A percentile compares a stretch with the other conserved stretches of the same genome.
phyloP scores from a whole-genome alignment of 2,113 vertebrate species.

The Rousettus leschenaultii region DNA sequence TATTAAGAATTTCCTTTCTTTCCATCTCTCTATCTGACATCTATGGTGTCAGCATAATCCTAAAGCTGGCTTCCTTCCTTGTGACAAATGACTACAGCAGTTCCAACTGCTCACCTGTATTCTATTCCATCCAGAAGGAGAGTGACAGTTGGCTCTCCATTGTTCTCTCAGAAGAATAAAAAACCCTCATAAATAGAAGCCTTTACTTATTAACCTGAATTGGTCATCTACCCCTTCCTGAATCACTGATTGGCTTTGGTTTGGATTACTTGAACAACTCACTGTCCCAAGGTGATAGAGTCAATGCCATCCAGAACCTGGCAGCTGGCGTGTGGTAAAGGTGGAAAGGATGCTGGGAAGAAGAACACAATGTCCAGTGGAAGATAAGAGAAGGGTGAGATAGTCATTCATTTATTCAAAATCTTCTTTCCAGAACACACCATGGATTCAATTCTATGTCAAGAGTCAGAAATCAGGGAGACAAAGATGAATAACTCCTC shows the following conservation, averaged over 20 bases:
- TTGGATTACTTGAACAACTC: background rate
- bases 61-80: background rate
- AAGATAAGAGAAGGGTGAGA: background rate
- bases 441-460: background rate
- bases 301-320: background rate
- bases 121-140: background rate
- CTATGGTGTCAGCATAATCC: background rate
- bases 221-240: background rate
- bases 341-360: background rate
- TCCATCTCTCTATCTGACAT: background rate
- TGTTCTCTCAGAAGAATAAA: background rate
- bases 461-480: background rate
- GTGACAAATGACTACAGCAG: background rate
- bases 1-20: background rate
- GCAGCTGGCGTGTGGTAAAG: background rate
- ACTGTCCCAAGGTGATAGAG: background rate
- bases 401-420: background rate
- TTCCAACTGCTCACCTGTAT: background rate
- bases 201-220: background rate
- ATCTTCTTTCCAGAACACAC: background rate
- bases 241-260: background rate
- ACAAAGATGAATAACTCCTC: background rate
- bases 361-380: background rate
- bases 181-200: background rate
- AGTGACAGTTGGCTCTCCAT: background rate